Evolutionary conservation across 2,797 vertebrate species (phyloP).

Genomic region (Alca torda): DNA sequence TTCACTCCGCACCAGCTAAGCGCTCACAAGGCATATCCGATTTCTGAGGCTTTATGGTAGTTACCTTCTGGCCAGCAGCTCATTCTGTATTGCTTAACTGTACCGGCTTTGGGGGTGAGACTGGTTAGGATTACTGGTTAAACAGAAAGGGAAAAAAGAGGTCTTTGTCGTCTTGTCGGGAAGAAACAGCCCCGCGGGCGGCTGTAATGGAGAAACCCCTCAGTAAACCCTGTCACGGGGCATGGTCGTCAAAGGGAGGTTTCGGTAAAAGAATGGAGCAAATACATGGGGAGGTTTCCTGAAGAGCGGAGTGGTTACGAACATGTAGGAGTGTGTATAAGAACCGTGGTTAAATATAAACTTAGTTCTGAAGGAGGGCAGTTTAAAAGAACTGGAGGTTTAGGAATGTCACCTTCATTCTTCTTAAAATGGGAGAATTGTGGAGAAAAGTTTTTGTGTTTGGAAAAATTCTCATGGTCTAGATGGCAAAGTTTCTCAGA

Average conservation of each 20-base stretch:
- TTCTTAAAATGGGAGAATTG: neutral
- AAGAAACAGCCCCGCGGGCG: rapidly evolving
- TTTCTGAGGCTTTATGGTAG: neutral
- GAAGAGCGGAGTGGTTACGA: neutral
- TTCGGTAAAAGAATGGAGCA: neutral
- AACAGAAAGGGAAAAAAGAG: neutral
- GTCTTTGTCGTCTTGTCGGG: neutral
- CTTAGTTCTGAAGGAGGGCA: neutral
- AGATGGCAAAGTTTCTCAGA: neutral
- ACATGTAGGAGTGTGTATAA: neutral
- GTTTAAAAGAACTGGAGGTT: neutral
- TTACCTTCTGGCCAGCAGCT: neutral
- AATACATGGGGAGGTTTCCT: neutral
- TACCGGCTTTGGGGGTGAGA: too few relatives aligned
- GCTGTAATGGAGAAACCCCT: neutral
- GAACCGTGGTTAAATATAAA: neutral
- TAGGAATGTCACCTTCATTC: neutral
- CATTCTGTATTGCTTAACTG: neutral
- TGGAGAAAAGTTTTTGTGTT: neutral
- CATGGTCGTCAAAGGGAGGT: rapidly evolving
- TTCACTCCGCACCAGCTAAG: neutral
- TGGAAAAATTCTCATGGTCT: neutral
- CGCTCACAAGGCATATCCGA: rapidly evolving
- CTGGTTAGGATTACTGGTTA: neutral
- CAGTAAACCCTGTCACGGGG: neutral